Conservation (phyloP, 2,113 vertebrate species). For the Oreotragus oreotragus region DNA sequence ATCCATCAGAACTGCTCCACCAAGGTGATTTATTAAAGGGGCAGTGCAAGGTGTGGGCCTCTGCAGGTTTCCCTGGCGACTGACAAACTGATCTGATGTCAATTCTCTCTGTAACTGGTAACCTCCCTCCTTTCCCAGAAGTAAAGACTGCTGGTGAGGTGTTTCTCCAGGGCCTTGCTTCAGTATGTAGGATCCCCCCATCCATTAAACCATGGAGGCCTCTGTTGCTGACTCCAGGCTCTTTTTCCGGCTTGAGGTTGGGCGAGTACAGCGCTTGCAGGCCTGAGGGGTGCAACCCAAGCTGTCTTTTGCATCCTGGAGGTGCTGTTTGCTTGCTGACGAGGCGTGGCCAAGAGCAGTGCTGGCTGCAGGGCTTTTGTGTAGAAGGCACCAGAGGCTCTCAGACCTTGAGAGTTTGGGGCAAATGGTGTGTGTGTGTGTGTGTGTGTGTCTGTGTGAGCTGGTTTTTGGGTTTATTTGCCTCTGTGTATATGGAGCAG, state of each 20-base stretch:
- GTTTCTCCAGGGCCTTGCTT: neutral
- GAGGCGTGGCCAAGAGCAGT: neutral
- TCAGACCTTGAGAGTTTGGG: neutral
- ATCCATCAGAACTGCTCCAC: neutral
- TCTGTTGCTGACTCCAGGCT: neutral
- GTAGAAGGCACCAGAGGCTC: neutral
- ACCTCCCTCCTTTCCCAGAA: no score
- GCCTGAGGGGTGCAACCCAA: neutral
- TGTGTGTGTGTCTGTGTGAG: neutral
- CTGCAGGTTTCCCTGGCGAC: neutral
- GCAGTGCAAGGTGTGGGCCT: neutral
- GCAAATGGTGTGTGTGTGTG: neutral
- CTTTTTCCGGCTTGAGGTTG: neutral
- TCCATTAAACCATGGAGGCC: neutral
- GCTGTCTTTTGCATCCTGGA: neutral
- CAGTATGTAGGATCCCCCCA: neutral
- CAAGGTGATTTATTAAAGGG: neutral
- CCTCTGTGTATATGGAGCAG: neutral
- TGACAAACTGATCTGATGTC: neutral
- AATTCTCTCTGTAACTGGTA: neutral
- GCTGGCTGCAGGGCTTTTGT: neutral
- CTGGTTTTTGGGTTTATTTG: neutral
- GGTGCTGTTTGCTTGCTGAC: neutral
- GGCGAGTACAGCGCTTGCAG: neutral
- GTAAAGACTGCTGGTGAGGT: neutral